Conservation (phyloP, 2,113 vertebrate genomes). For the Ovis canadensis region DNA sequence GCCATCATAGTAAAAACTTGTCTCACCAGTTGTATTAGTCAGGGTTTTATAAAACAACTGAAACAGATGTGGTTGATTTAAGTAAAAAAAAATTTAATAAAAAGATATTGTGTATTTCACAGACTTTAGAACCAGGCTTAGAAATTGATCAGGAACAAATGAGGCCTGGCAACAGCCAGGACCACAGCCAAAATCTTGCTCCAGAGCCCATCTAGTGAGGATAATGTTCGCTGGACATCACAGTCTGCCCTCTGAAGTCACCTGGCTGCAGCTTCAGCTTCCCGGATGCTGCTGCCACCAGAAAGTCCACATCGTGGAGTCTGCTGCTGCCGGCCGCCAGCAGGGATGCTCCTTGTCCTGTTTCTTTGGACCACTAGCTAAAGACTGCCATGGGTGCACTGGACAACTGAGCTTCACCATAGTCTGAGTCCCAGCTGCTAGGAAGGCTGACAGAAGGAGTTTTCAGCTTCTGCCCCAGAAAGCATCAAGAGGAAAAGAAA, state of each 20-base stretch:
- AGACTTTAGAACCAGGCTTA: conserved; percentile 37
- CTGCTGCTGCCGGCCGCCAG: background rate
- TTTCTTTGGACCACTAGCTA: background rate
- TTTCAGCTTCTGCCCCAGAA: background rate
- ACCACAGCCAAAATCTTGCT: background rate
- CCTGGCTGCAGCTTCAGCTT: background rate
- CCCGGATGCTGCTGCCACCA: background rate
- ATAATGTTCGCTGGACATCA: background rate
- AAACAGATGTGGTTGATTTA: conserved; percentile 58
- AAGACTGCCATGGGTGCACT: too few relatives aligned
- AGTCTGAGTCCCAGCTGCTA: background rate
- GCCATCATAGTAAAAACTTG: background rate
- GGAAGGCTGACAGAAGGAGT: background rate
- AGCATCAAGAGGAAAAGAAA: background rate
- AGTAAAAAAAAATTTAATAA: conserved; percentile 31
- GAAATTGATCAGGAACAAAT: conserved; percentile 34
- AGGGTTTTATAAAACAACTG: conserved; percentile 56
- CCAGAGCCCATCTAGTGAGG: background rate
- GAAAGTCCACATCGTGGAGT: background rate
- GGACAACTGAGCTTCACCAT: background rate
- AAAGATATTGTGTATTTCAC: conserved; percentile 54
- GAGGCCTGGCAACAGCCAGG: conserved; percentile 20
- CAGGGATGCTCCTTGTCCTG: background rate
- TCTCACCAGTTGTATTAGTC: conserved; percentile 23
- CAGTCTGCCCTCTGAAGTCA: background rate